phyloP scores from a whole-genome alignment of 2,888 invertebrate genomes.

The Cataglyphis rosenhaueri region DNA sequence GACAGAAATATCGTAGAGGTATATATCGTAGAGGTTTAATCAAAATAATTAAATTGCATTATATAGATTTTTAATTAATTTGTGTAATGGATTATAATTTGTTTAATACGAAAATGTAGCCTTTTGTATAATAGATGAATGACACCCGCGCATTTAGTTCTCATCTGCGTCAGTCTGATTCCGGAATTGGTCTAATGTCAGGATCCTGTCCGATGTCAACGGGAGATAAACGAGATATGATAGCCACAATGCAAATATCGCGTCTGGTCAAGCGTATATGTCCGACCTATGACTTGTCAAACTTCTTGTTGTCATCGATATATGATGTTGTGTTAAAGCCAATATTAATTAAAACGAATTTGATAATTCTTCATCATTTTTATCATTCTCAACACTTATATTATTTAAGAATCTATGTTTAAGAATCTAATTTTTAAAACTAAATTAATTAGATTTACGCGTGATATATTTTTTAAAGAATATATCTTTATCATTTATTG shows the following conservation, averaged over 20 bases:
- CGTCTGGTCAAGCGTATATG: not conserved
- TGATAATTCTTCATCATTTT: not conserved
- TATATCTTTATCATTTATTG: not conserved
- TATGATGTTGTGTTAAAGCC: not conserved
- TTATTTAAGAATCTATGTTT: not conserved
- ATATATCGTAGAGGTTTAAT: not conserved
- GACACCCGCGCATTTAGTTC: conserved; percentile 19
- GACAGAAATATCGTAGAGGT: too few relatives aligned
- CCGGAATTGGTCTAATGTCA: conserved; percentile 44
- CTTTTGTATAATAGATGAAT: not conserved
- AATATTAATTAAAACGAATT: not conserved
- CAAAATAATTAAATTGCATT: not conserved
- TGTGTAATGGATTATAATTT: not conserved
- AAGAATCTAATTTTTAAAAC: not conserved
- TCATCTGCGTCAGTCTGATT: conserved; percentile 13
- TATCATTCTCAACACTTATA: not conserved
- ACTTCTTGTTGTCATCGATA: not conserved
- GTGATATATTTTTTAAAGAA: not conserved
- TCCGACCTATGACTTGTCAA: conserved; percentile 21
- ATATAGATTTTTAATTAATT: conserved; percentile 8
- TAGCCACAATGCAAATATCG: conserved; percentile 15
- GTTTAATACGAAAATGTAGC: conserved; percentile 23
- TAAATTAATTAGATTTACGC: not conserved
- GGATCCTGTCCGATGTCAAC: conserved; percentile 31
- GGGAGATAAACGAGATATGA: conserved; percentile 43